Percentiles rank a stretch among this genome's conserved stretches.
Evolutionary conservation across 2,113 vertebrate species (phyloP).

Genomic region (crab-eating macaque (Macaca fascicularis)): DNA sequence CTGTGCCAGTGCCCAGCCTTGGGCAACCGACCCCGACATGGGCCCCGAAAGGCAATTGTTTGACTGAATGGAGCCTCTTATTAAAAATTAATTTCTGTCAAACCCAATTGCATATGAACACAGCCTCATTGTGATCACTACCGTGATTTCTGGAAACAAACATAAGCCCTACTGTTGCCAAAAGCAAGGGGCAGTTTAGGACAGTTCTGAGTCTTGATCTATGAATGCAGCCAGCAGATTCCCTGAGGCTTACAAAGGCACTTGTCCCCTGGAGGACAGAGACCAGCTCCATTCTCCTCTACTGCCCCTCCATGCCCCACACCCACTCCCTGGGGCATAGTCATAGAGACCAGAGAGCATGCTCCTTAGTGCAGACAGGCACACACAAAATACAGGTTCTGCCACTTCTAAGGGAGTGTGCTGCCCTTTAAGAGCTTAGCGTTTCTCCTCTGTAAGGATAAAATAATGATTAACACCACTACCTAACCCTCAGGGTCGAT

Average conservation of each 20-base stretch:
- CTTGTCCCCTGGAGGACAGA: conserved; percentile 26
- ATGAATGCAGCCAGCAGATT: conserved; percentile 37
- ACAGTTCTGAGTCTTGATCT: conserved; percentile 54
- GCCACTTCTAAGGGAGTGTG: background rate
- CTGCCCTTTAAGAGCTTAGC: background rate
- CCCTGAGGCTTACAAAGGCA: conserved; percentile 41
- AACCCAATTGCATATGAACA: conserved; percentile 65
- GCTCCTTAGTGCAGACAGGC: background rate
- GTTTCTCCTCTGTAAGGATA: background rate
- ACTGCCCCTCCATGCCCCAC: background rate
- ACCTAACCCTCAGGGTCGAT: background rate
- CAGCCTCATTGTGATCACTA: conserved; percentile 65
- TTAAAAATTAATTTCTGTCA: conserved; percentile 78
- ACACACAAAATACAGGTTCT: background rate
- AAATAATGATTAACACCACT: background rate
- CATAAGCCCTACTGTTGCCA: conserved; percentile 69
- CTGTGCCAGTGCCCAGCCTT: background rate
- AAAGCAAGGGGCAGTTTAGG: conserved; percentile 66
- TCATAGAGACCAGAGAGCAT: background rate
- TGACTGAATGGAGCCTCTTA: conserved; percentile 72
- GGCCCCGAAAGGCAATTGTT: conserved; percentile 59
- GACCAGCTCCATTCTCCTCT: background rate
- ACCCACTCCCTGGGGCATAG: background rate
- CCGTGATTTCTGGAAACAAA: conserved; percentile 71
- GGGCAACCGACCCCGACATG: conserved; percentile 5